Conservation (phyloP, 1,140 invertebrate genomes). For the Laodelphax striatellus region DNA sequence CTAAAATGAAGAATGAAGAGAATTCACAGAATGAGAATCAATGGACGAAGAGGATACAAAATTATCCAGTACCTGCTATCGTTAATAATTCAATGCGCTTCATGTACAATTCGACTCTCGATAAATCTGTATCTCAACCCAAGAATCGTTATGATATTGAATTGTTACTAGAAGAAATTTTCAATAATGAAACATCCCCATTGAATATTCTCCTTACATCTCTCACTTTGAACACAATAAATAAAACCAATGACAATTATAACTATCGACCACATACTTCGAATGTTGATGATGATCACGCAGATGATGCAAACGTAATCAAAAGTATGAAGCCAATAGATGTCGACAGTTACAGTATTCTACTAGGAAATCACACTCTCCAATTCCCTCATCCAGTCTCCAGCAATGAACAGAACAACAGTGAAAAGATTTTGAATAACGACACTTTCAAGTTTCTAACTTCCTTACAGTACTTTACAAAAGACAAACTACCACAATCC, state of each 20-base stretch:
- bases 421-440: background rate
- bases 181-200: slow-evolving; percentile 6
- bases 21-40: too few species aligned
- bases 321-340: slow-evolving; percentile 12
- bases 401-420: background rate
- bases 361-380: background rate
- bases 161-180: slow-evolving; percentile 16
- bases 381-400: background rate
- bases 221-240: background rate
- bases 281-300: background rate
- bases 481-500: background rate
- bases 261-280: background rate
- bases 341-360: slow-evolving; percentile 1
- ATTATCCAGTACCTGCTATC: too few species aligned
- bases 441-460: background rate
- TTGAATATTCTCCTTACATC: background rate
- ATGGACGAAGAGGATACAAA: too few species aligned
- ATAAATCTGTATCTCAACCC: background rate
- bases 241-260: background rate
- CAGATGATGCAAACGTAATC: background rate
- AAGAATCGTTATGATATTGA: slow-evolving; percentile 8
- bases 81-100: too few species aligned
- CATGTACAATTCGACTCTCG: background rate
- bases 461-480: background rate
- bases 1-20: too few species aligned